Percentiles rank a stretch among this genome's conserved stretches.
These are phyloP conservation scores for Gymnodraco acuticeps DNA, from an alignment of 2,797 vertebrate genomes.

Conservation along the genomic window DNA sequence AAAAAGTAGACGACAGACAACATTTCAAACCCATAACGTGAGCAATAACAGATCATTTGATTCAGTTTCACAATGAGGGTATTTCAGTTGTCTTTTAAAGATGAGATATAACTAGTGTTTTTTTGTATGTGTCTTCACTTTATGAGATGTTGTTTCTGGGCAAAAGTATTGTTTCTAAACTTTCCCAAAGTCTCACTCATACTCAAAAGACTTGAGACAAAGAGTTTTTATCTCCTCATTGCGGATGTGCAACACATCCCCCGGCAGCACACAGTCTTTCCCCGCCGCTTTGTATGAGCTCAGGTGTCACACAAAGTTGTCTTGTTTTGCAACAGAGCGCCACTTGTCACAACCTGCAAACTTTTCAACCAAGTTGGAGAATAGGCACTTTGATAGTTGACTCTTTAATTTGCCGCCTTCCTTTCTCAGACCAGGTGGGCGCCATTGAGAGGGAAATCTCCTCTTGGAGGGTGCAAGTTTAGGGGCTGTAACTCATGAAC, in stretches of 20 bases:
- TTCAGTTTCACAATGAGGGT: conserved; percentile 6
- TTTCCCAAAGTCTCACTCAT: conserved; percentile 30
- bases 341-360: conserved; percentile 70
- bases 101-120: conserved; percentile 18
- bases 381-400: conserved; percentile 67
- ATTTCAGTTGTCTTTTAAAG: conserved; percentile 32
- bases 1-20: too few relatives aligned
- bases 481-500: conserved; percentile 70
- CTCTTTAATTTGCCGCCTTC: conserved; percentile 45
- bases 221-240: conserved; percentile 62
- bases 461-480: conserved; percentile 61
- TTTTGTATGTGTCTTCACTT: conserved; percentile 14
- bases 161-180: conserved; percentile 19
- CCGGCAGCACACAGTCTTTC: conserved; percentile 20
- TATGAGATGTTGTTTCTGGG: conserved; percentile 35
- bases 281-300: conserved; percentile 55
- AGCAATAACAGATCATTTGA: conserved; percentile 35
- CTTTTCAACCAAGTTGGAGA: conserved; percentile 72
- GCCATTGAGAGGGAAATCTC: conserved; percentile 78
- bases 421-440: conserved; percentile 75
- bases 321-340: conserved; percentile 67
- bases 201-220: conserved; percentile 44
- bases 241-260: conserved; percentile 56
- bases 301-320: conserved; percentile 74
- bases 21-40: conserved; percentile 8